Conservation (phyloP, 2,113 vertebrate genomes). For the Saguinus imperator region DNA sequence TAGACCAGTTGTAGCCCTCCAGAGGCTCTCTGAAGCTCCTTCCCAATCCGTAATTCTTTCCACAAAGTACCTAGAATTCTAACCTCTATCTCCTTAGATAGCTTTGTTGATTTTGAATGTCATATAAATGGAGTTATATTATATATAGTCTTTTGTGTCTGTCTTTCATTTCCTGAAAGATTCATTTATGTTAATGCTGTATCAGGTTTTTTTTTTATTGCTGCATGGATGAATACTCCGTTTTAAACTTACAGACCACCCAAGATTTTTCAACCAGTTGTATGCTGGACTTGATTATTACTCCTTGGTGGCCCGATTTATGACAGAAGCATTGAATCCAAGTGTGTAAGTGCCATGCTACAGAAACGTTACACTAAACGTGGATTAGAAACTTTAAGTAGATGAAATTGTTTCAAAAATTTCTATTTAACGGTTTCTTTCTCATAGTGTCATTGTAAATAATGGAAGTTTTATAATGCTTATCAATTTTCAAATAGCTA, state of each 20-base stretch:
- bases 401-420: background rate
- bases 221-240: conserved; percentile 41
- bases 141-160: background rate
- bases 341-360: conserved; percentile 87
- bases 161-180: background rate
- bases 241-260: conserved; percentile 86
- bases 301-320: conserved; percentile 89
- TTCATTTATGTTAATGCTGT: background rate
- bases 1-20: background rate
- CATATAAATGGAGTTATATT: background rate
- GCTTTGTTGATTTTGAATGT: background rate
- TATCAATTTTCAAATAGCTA: background rate
- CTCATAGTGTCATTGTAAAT: background rate
- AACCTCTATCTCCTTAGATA: background rate
- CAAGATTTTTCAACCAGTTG: conserved; percentile 92
- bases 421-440: conserved; percentile 4
- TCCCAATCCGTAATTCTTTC: background rate
- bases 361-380: conserved; percentile 18
- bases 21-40: background rate
- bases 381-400: conserved; percentile 1
- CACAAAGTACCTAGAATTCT: background rate
- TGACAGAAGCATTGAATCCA: conserved; percentile 90
- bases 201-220: background rate
- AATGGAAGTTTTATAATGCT: background rate
- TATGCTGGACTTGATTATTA: conserved; percentile 92